Base-by-base conservation (phyloP, 23 tunicate species). In the Oikopleura albicans region DNA sequence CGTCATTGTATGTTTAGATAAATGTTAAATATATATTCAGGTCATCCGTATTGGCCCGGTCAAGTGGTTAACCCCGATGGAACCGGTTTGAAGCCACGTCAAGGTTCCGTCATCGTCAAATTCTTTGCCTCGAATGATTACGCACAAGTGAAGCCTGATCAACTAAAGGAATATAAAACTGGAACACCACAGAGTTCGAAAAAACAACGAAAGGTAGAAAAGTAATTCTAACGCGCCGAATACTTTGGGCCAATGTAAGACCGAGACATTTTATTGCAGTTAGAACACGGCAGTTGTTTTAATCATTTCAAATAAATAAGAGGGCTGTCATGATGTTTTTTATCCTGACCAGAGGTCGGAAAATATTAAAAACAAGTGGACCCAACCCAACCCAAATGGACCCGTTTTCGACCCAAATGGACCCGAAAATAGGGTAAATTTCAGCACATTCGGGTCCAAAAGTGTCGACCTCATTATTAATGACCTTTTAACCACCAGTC, bases 91-190 rank as follows among this genome's bases (percentile, higher is more conserved):
- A 71, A 71, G 31, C 4, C 79, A 27, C 27, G 79, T 22, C 2
- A 16, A 2, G 79, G 79, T 29, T 71, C 27, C 2, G 79, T 71
- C 4, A 37, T 71, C 27, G 79, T 71, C 2, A 16, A 29, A 12
- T 71, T 71, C 31, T 71, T 12, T 37, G 79, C 79, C 79, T 71
- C 79, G 79, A 71, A 71, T 31, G 79, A 71, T 71, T 71, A 22
- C 37, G 79, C 79, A 22, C 35, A 16, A 29, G 79, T 71, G 34
- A 71, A 71, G 31, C 79, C 79, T 2, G 79, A 71, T 71, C 79
- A 71, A 71, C 37, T 71, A 16, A 71, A 71, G 31, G 79, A 16
- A 16, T 71, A 71, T 37, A 71, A 71, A 71, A 2, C 36, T 71
- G 79, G 79, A 71, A 27, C 33, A 16, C 4, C 35, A 34, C 79